These are phyloP conservation scores for Pogonophryne albipinna DNA, from an alignment of 2,797 vertebrate genomes.

Conservation along the genomic window DNA sequence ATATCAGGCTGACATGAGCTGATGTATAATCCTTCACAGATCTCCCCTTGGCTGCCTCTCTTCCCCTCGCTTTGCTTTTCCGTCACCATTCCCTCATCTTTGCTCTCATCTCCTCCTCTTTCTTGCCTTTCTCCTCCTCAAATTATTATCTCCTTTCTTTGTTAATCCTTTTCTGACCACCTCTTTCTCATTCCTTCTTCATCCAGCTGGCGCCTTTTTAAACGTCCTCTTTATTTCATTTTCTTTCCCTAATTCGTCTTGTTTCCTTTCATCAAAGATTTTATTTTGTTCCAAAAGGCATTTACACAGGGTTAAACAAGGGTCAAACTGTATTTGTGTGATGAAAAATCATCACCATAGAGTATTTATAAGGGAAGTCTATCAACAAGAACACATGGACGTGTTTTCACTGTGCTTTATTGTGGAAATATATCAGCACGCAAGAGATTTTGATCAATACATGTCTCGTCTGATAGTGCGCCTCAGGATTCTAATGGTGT, in stretches of 20 bases:
- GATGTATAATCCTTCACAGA: slow-evolving; percentile 45
- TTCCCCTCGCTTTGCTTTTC: slow-evolving; percentile 17
- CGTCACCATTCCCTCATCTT: slow-evolving; percentile 47
- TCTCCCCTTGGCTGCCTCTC: slow-evolving; percentile 34
- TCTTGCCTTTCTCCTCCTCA: background rate
- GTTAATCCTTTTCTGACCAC: slow-evolving; percentile 21
- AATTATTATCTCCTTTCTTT: slow-evolving; percentile 36
- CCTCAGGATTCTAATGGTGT: background rate
- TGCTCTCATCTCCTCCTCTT: slow-evolving; percentile 35
- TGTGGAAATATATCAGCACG: background rate
- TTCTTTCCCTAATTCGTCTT: background rate
- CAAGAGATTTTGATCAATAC: slow-evolving; percentile 28
- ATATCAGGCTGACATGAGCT: slow-evolving; percentile 48
- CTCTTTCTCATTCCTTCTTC: slow-evolving; percentile 12
- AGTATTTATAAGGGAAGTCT: slow-evolving; percentile 35
- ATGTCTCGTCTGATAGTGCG: background rate
- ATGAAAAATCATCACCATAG: background rate
- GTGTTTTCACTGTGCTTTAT: slow-evolving; percentile 3
- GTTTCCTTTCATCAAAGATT: background rate
- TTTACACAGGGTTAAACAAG: slow-evolving; percentile 10
- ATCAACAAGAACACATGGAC: slow-evolving; percentile 30
- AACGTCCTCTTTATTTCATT: slow-evolving; percentile 2
- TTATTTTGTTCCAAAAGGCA: background rate
- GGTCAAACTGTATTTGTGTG: slow-evolving; percentile 10
- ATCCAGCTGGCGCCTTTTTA: background rate